These are phyloP conservation scores for Micrasema longulum DNA, from an alignment of 1,140 invertebrate genomes.

Conservation along the genomic window DNA sequence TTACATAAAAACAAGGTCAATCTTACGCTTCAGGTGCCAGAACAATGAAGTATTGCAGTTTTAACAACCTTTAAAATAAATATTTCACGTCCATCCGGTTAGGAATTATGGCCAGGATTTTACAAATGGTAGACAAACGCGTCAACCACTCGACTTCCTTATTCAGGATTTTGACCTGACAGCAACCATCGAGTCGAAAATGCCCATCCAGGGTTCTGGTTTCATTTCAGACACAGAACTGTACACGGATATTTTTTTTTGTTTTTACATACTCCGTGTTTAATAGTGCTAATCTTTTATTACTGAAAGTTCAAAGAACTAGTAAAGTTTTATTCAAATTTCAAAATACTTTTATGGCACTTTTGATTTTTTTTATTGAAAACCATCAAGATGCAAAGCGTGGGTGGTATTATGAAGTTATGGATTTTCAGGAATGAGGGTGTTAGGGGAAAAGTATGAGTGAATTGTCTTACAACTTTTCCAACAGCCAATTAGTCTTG, in stretches of 20 bases:
- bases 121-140: no score
- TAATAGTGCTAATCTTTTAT: constrained; percentile 4
- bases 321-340: constrained; percentile 25
- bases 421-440: constrained; percentile 15
- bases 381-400: background rate
- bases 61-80: background rate
- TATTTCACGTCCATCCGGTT: background rate
- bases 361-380: constrained; percentile 18
- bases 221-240: background rate
- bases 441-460: background rate
- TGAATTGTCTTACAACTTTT: constrained; percentile 10
- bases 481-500: constrained; percentile 28
- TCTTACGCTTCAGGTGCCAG: no score
- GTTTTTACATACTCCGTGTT: background rate
- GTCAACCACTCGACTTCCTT: no score
- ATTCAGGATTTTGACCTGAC: no score
- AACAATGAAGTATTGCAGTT: no score
- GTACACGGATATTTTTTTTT: background rate
- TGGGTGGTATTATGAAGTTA: constrained; percentile 1
- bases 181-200: no score
- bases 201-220: no score
- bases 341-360: background rate
- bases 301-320: background rate
- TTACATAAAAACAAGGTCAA: no score
- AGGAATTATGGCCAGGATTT: no score